Evolutionary conservation across 1,140 invertebrate genomes (phyloP).

Genomic region (Pteromalus puparum): DNA sequence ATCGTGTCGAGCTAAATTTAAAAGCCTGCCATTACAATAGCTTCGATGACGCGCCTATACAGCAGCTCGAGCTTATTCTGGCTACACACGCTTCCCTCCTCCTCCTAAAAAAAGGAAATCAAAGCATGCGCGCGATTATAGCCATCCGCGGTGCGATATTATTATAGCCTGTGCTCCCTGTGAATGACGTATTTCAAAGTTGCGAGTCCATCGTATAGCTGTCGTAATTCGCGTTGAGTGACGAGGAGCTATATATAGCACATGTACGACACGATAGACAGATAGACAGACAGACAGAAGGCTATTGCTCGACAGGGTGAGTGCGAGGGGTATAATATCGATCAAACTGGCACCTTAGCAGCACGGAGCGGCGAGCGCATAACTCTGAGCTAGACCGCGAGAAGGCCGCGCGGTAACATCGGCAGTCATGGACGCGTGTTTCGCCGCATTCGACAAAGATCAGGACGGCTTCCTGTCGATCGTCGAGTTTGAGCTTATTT

Average conservation of each 20-base stretch:
- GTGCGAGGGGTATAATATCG: constrained; percentile 1
- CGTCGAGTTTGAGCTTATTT: constrained; percentile 87
- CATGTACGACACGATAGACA: not conserved
- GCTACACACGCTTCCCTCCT: no score
- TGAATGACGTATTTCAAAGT: constrained; percentile 28
- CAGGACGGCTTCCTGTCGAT: constrained; percentile 87
- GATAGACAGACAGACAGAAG: not conserved
- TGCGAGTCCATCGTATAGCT: not conserved
- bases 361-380: not conserved
- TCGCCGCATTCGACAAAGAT: constrained; percentile 91
- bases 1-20: constrained; percentile 24
- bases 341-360: constrained; percentile 39
- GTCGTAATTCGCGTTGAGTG: constrained; percentile 35
- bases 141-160: not conserved
- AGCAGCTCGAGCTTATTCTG: not conserved
- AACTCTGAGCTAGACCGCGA: not conserved
- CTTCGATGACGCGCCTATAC: not conserved
- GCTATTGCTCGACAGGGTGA: no score
- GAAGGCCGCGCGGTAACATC: not conserved
- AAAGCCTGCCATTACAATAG: not conserved
- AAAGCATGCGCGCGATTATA: not conserved
- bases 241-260: not conserved
- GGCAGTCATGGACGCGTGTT: constrained; percentile 87
- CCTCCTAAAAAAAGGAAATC: not conserved
- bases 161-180: not conserved